These are phyloP conservation scores for Plagodis pulveraria DNA, from an alignment of 2,888 invertebrate species.

Conservation along the genomic window DNA sequence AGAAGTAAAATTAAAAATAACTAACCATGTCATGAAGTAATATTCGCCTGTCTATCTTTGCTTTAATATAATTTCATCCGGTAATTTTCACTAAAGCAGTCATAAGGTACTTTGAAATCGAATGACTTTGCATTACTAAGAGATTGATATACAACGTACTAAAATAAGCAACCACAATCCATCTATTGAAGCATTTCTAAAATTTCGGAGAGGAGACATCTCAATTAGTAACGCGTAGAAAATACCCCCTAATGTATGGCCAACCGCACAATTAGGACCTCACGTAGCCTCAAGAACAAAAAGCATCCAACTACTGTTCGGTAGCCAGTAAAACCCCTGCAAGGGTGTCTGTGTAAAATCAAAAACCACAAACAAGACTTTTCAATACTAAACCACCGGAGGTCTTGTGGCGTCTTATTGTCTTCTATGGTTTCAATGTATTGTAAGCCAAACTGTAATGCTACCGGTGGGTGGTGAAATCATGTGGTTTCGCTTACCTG, in stretches of 20 bases:
- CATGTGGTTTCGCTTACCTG: conserved; percentile 53
- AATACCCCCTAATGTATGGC: conserved; percentile 56
- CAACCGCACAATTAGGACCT: conserved; percentile 70
- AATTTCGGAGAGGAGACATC: conserved; percentile 30
- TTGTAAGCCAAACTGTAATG: conserved; percentile 80
- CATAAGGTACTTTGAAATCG: no score
- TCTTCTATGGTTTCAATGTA: conserved; percentile 55
- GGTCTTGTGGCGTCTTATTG: conserved; percentile 44
- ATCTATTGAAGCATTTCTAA: conserved; percentile 18
- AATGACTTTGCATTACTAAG: background rate
- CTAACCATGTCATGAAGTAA: no score
- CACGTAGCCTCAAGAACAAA: conserved; percentile 74
- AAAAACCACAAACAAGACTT: conserved; percentile 76
- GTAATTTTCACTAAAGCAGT: no score
- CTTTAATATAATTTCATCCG: no score
- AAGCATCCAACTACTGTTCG: conserved; percentile 63
- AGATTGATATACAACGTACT: conserved; percentile 16
- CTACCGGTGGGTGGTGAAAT: conserved; percentile 74
- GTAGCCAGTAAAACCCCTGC: conserved; percentile 66
- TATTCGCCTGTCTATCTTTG: no score
- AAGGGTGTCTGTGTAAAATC: conserved; percentile 63
- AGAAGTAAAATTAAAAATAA: no score
- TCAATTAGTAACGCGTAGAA: conserved; percentile 60
- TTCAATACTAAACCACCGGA: conserved; percentile 50
- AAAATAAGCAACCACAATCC: conserved; percentile 27